Evolutionary conservation across 2,113 vertebrate species (phyloP), one percentile per base, ranked within the genome.

Genomic region (Pycnonotus jocosus): DNA sequence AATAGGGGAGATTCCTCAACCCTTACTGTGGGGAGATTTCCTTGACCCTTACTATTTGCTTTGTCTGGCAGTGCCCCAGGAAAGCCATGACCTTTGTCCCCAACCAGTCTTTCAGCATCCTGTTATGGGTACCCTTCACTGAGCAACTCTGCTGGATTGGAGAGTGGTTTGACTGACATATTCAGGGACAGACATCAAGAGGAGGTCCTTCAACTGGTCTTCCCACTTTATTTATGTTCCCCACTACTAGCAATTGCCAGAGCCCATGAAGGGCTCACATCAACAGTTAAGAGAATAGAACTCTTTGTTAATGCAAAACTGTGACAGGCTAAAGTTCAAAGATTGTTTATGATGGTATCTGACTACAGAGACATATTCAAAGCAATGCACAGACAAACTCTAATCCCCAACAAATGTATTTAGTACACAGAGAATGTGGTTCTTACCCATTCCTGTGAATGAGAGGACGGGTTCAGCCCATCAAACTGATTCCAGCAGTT

Each of bases 41-140:
- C 24, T 70, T 0, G 0, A 24, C 11, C 4, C 6, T 25, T 25
- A 21, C 10, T 57, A 11, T 50, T 50, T 57, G 13, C 14, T 57
- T 35, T 58, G 9, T 42, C 31, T 31, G 51, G 2, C 12, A n/a
- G 12, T 30, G 31, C 16, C 20, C 12, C 31, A 48, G 31, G 31
- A 57, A 66, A 66, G 5, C 11, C 16, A 50, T 42, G 21, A 48
- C 31, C 3, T 16, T 48, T 2, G 0, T 25, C 20, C 10, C 4
- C 13, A 57, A 42, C 16, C 42, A 30, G 30, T 48, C 30, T 56
- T 8, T 40, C 50, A 47, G 3, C 1, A 2, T 42, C 25, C 9
- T 35, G 2, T 42, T 11, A 11, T 42, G 35, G 13, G 7, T 31
- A 57, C 25, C 7, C 31, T 31, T 48, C 51, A 31, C 16, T 25